Base-by-base conservation (phyloP, 2,888 invertebrate species). In the Plebejus melissa region DNA sequence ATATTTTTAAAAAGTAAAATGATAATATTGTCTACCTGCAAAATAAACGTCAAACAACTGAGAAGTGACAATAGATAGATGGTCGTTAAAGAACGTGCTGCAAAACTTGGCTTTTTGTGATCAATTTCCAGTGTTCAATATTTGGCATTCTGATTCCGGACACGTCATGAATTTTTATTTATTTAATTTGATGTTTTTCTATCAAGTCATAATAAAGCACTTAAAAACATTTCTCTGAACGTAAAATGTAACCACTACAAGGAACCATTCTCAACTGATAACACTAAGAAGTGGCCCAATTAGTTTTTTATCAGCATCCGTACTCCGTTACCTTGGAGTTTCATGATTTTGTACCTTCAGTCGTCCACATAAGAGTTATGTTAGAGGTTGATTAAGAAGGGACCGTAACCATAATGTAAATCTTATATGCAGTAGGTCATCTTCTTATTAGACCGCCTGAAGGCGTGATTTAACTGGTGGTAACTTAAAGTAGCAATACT, bases 261-360 rank as follows among this genome's bases (percentile, higher is more conserved):
- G 60, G 28, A 60, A 60, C 60, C 28, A 60, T 60, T 60, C 28
- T 60, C 60, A 28, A 60, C 28, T 60, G 60, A 60, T 60, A 60
- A 60, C 60, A 28, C 9, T 28, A 60, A 60, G 60, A 60, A 60
- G 28, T 60, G 60, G 28, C 60, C 60, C 60, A 60, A 60, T 60
- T 60, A 60, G 22, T 60, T 22, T 22, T 60, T 60, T 60, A 60
- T 60, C 60, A 28, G 28, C 11, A 28, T 54, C 54, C 13, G 16
- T 16, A 4, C 16, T 11, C 9, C 46, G 0, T 13, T 54, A 54
- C 54, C 54, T 54, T 2, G 54, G 54, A 16, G 54, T 16, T 54
- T 54, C 13, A 9, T 46, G 46, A 54, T 13, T 54, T 54, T 54
- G 1, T 3, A 16, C 54, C 54, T 16, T 54, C 16, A 16, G 46